Percentiles rank a stretch among this genome's conserved stretches.
These are phyloP conservation scores for Apodemia hepburni DNA, from an alignment of 2,888 invertebrate species.

Conservation along the genomic window DNA sequence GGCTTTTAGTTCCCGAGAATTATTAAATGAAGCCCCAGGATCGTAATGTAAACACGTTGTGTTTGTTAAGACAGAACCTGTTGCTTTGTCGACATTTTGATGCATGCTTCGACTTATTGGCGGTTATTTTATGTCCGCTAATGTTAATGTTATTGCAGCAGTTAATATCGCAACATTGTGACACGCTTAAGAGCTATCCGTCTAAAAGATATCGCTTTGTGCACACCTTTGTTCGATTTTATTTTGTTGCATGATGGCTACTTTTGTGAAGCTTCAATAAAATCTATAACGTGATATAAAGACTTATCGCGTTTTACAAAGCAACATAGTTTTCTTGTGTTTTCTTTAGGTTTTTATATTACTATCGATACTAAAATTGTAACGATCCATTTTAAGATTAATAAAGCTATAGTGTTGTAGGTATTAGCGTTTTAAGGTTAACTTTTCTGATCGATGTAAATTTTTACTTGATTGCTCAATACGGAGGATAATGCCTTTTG, in stretches of 20 bases:
- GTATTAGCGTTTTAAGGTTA: too few species aligned
- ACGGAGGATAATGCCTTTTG: too few species aligned
- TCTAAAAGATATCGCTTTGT: conserved; percentile 10
- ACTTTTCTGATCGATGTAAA: too few species aligned
- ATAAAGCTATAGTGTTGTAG: too few species aligned
- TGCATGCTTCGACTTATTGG: conserved; percentile 74
- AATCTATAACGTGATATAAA: conserved; percentile 3
- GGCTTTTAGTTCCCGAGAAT: conserved; percentile 81
- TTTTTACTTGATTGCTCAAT: too few species aligned
- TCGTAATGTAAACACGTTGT: conserved; percentile 75
- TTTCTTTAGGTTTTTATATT: neutral
- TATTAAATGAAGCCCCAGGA: conserved; percentile 79
- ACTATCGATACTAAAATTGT: neutral
- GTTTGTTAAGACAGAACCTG: conserved; percentile 74
- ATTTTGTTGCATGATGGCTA: conserved; percentile 7
- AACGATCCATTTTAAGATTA: neutral
- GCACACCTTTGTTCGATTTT: conserved; percentile 4
- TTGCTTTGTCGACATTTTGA: conserved; percentile 73
- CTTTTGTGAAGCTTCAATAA: conserved; percentile 9
- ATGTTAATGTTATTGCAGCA: conserved; percentile 64
- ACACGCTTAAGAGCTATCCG: conserved; percentile 28
- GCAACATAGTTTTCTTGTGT: conserved; percentile 8
- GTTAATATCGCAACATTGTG: conserved; percentile 70
- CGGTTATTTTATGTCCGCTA: conserved; percentile 75
- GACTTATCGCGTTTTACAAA: conserved; percentile 10